Conservation (phyloP, 2,797 vertebrate species). For the Acanthurus tractus region DNA sequence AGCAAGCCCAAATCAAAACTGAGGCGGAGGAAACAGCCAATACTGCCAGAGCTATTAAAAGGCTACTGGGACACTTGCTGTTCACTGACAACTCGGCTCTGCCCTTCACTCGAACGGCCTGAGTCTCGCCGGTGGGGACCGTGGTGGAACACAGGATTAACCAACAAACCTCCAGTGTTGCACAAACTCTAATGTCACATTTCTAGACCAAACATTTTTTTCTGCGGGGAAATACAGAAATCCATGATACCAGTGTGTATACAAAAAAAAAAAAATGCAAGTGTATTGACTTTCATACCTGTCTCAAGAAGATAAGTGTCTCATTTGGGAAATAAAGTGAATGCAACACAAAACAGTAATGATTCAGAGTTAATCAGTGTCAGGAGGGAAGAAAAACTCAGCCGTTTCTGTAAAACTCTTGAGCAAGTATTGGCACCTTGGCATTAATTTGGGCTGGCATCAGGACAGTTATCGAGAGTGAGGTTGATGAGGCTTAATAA, state of each 20-base stretch:
- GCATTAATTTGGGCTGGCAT: conserved; percentile 60
- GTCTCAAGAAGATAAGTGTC: conserved; percentile 58
- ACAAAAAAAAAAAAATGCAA: conserved; percentile 8
- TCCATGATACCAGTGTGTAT: neutral
- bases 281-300: conserved; percentile 42
- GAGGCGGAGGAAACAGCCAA: conserved; percentile 34
- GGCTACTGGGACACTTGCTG: conserved; percentile 46
- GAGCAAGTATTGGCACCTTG: conserved; percentile 48
- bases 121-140: conserved; percentile 36
- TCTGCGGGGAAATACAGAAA: conserved; percentile 16
- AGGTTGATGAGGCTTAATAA: conserved; percentile 72
- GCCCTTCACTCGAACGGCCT: conserved; percentile 30
- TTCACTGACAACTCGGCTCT: conserved; percentile 39
- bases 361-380: conserved; percentile 59
- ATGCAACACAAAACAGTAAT: conserved; percentile 50
- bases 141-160: conserved; percentile 52
- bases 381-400: conserved; percentile 41
- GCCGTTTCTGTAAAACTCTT: conserved; percentile 35
- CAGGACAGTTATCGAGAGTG: conserved; percentile 51
- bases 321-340: conserved; percentile 48
- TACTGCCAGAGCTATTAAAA: conserved; percentile 53
- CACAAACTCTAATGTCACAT: conserved; percentile 27
- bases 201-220: conserved; percentile 28
- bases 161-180: conserved; percentile 34
- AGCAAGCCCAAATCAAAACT: conserved; percentile 57